Base-by-base conservation (phyloP, 2,888 invertebrate species). In the Aporophyla nigra region DNA sequence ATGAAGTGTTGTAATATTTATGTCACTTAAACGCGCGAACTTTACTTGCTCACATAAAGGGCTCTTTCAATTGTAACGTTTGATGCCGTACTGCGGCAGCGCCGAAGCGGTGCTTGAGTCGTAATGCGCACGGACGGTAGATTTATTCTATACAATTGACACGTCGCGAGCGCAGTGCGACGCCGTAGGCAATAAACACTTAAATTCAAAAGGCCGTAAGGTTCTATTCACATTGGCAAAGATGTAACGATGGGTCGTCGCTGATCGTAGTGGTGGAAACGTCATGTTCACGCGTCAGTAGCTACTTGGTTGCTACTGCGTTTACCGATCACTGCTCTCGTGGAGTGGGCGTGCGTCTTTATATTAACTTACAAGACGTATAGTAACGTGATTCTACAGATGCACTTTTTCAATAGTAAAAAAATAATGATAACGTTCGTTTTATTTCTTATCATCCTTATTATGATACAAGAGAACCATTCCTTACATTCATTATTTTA, bases 21-120 rank as follows among this genome's bases (percentile, higher is more conserved):
- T 9, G 24, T 67, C 71, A 76, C 33, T 72, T n/a, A 59, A 63
- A 16, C 16, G 54, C 71, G 85, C 76, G 75, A 71, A 58, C 71
- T 80, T 71, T 58, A 70, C 66, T 65, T 61, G n/a, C 54, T n/a
- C 16, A n/a, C 40, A 54, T 14, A 21, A 10, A 10, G 40, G 33
- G 27, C 27, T 21, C 6, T 33, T 33, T 33, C 10, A 33, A 33
- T 21, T 12, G 21, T 21, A 59, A 21, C 21, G 33, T 21, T 59
- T 33, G 33, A 59, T 33, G 21, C 5, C 21, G 21, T 12, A n/a
- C 12, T 54, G 54, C n/a, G 54, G 24, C 6, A 6, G 27, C 27
- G 24, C 5, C 14, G 14, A 6, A 2, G 27, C 56, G 16, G 56
- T 27, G 16, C 24, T 24, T 3, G 16, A 24, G 24, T 58, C 16